Base-by-base conservation (phyloP, 2,888 invertebrate genomes). In the Watsonalla cultraria region DNA sequence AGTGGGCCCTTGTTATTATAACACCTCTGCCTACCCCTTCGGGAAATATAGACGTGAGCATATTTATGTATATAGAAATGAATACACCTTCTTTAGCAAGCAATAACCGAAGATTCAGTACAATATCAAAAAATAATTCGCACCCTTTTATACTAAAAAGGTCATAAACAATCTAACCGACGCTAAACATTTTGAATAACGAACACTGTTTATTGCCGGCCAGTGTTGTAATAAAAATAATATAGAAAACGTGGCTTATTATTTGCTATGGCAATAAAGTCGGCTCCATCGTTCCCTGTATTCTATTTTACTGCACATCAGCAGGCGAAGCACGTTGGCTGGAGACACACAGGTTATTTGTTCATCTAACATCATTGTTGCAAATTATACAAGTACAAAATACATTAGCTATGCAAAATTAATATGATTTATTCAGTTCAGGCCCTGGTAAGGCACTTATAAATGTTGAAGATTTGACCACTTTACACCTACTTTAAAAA, bases 271-370 rank as follows among this genome's bases (percentile, higher is more conserved):
- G 14, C 34, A 14, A 11, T 48, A 35, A 13, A 48, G 14, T 35
- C 7, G 13, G 35, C 48, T 48, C 48, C n/a, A 48, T 35, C 7
- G 48, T 35, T 53, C 51, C 50, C 39, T 42, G 39, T 50, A 42
- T 52, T 46, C 52, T 47, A 46, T 47, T 55, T 52, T 58, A 48
- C 54, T 49, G 45, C 49, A 48, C 47, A 55, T 55, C 47, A 45
- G 50, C 37, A 34, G 46, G 50, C 54, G 50, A 46, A 48, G 7
- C 42, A 35, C 47, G 55, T 55, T 48, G 51, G 45, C 52, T 52
- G 45, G 39, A 14, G 45, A 14, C 34, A 52, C 47, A 52, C 11
- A 52, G 53, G 9, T 13, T 7, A 5, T 13, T 48, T 48, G 48
- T 48, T 48, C 42, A 4, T 24, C 4, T 24, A 24, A 24, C 24